Percentiles rank a stretch among this genome's conserved stretches.
phyloP scores from a whole-genome alignment of 1,140 invertebrate genomes.

The Ostrea denselamellosa region DNA sequence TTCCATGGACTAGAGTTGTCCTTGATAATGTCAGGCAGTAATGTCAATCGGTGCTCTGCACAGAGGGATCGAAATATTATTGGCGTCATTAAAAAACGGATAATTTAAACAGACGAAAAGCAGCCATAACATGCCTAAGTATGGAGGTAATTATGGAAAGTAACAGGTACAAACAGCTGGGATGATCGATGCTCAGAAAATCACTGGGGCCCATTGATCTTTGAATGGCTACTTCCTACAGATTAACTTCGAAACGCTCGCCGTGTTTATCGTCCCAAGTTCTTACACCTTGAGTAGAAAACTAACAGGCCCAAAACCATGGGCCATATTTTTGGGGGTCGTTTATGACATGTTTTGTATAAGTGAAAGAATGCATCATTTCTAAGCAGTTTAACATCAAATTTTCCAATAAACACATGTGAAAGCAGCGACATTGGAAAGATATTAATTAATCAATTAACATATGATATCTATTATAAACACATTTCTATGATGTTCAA shows the following conservation, averaged over 20 bases:
- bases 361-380: neutral
- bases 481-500: too few species aligned
- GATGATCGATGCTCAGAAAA: constrained; percentile 1
- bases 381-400: neutral
- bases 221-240: neutral
- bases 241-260: neutral
- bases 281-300: neutral
- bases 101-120: neutral
- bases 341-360: neutral
- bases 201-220: neutral
- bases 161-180: neutral
- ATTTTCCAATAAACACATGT: neutral
- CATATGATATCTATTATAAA: too few species aligned
- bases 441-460: too few species aligned
- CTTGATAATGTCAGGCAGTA: neutral
- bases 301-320: neutral
- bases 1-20: neutral
- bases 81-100: constrained; percentile 6
- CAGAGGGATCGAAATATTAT: constrained; percentile 7
- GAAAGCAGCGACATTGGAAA: neutral
- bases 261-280: neutral
- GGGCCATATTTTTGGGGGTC: neutral
- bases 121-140: neutral
- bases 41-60: neutral
- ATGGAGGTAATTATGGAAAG: neutral